Evolutionary conservation across 1,140 invertebrate genomes (phyloP), one percentile per base, ranked within the genome.

Genomic region (Euura lappo): DNA sequence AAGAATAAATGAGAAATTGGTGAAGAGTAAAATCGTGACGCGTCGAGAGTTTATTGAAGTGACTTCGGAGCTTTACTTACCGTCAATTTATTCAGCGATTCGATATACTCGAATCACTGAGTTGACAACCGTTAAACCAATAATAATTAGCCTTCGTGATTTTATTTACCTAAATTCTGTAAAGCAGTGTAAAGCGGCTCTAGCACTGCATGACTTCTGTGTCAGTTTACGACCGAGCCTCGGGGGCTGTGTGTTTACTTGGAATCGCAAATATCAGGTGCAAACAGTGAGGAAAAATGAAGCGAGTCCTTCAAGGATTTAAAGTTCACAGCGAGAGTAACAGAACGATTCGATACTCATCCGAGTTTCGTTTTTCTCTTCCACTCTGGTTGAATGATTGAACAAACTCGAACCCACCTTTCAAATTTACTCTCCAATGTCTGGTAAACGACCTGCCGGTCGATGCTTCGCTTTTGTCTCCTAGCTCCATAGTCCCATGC

Each of bases 371-470:
- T 11, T 60, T 60, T 8, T 60, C 13, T 60, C 13, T 5, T n/a
- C 4, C 10, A 60, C 10, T 5, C 51, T 11, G 8, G 10, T 60
- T 11, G 8, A 2, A 6, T 8, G 51, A 60, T 60, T 11, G 51
- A 3, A 60, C 6, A 8, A 11, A 8, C 51, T 6, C 51, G 45
- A 70, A 47, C 70, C 11, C 74, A 84, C 87, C 83, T 86, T 42
- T 80, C 73, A 65, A 87, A 84, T 79, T 87, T 88, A 77, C 79
- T 84, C 76, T 78, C 80, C 4, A 88, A 51, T 11, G 80, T 69
- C 67, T 73, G 69, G 75, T 87, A 88, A 73, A 87, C 77, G 60
- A 80, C 79, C 3, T 72, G 72, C 75, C 87, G 80, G 69, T 85
- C 80, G 68, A 88, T 79, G 67, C 75, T 79, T n/a, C 85, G 68